Base-by-base conservation (phyloP, 2,888 invertebrate genomes). In the Galeopsomyia nigrocyanea region DNA sequence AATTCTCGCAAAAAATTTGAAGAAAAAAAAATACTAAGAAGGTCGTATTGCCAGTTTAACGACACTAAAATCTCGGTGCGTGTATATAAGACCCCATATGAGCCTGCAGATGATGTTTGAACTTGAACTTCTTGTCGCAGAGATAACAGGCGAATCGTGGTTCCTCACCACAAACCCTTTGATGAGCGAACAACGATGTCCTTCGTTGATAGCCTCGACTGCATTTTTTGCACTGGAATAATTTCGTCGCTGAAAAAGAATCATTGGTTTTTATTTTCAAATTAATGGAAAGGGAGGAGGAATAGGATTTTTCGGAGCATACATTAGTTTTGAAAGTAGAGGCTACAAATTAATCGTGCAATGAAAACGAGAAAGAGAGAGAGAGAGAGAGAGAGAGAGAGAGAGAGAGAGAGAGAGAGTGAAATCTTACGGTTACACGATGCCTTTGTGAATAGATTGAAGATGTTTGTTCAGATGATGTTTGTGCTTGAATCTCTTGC, bases 91-190 rank as follows among this genome's bases (percentile, higher is more conserved):
- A 80, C 39, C 77, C 81, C n/a, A 84, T 77, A 65, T 84, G 82
- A 16, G 82, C 81, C 57, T 82, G 80, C 10, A 86, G 74, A 63
- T 82, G 82, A 71, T 84, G 82, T 56, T 85, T 86, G 71, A 83
- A 82, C 69, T 86, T 83, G 76, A 85, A 83, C 61, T 79, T 78
- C 61, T 81, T 85, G 22, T 82, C 82, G 75, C 87, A 88, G 46
- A 82, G 78, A 16, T 81, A 79, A 74, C 87, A 88, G 9, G 74
- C 73, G 76, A 86, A 87, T 75, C 81, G 82, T 39, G 85, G 84
- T 67, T 83, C 84, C 69, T 86, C 82, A 31, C 86, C 86, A 73
- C 87, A 87, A 13, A 80, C 71, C 50, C 79, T 78, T 16, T 80
- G 78, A 68, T 87, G 84, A 19, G 81, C 80, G 71, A 82, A 82